phyloP scores from a whole-genome alignment of 2,888 invertebrate genomes.

The Cantharis flavilabris region DNA sequence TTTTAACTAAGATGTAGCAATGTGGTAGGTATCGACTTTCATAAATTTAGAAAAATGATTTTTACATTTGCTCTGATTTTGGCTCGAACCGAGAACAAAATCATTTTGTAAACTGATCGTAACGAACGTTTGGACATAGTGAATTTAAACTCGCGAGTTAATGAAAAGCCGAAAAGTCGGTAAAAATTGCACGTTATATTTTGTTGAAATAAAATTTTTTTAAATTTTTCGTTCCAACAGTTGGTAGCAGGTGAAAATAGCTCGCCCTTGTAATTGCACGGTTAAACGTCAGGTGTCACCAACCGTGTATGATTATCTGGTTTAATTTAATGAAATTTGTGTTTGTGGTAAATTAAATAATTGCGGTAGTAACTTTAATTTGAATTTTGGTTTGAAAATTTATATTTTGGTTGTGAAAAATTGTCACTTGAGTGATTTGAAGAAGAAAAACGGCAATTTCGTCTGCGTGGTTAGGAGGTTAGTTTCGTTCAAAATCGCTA shows the following conservation, averaged over 20 bases:
- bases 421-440: background rate
- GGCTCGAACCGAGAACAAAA: background rate
- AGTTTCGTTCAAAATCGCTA: constrained; percentile 21
- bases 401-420: background rate
- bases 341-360: background rate
- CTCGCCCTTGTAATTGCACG: background rate
- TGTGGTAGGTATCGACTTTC: too few species aligned
- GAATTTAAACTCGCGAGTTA: background rate
- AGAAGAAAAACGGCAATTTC: background rate
- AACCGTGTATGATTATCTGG: background rate
- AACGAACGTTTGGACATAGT: background rate
- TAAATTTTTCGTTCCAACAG: background rate
- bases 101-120: background rate
- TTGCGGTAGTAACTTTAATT: background rate
- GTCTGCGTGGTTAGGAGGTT: background rate
- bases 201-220: background rate
- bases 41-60: too few species aligned
- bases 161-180: background rate
- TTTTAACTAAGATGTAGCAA: too few species aligned
- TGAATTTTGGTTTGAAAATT: background rate
- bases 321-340: background rate
- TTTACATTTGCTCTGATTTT: background rate
- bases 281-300: background rate
- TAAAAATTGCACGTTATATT: background rate
- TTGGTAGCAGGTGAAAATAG: background rate